A percentile compares a stretch with the other conserved stretches of the same genome.
Conservation (phyloP, 2,797 vertebrate genomes). For the Pipistrellus kuhlii region DNA sequence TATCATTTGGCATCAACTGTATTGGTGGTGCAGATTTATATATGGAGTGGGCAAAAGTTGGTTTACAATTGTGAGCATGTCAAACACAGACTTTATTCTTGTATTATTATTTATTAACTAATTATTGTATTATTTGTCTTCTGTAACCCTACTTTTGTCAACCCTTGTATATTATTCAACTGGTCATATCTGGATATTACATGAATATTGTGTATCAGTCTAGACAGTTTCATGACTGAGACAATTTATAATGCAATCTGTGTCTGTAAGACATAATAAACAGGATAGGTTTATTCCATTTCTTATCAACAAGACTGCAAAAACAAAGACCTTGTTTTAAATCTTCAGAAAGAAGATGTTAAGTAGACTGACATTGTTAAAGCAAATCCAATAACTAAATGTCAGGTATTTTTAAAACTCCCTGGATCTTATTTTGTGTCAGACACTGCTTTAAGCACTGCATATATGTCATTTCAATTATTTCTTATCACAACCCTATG, state of each 20-base stretch:
- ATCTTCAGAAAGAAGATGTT: constrained; percentile 54
- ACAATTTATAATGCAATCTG: constrained; percentile 41
- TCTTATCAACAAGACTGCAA: constrained; percentile 8
- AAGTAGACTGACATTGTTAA: background rate
- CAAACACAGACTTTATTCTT: background rate
- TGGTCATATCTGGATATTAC: background rate
- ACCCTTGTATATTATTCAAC: background rate
- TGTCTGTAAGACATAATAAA: constrained; percentile 36
- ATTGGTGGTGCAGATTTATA: constrained; percentile 11
- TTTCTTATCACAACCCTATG: background rate
- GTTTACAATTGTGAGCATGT: background rate
- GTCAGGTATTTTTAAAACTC: background rate
- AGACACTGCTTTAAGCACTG: background rate
- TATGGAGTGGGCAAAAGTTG: background rate
- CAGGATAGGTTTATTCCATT: background rate
- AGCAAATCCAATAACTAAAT: constrained; percentile 36
- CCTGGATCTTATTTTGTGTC: constrained; percentile 2
- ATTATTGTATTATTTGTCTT: background rate
- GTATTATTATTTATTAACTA: background rate
- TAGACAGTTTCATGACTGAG: constrained; percentile 14
- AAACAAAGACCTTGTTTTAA: constrained; percentile 34
- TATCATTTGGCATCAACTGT: background rate
- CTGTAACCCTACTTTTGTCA: background rate
- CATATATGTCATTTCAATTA: background rate
- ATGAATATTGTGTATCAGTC: background rate